Percentiles rank a stretch among this genome's conserved stretches.
These are phyloP conservation scores for Myotis yumanensis DNA, from an alignment of 2,113 vertebrate genomes.

Conservation along the genomic window DNA sequence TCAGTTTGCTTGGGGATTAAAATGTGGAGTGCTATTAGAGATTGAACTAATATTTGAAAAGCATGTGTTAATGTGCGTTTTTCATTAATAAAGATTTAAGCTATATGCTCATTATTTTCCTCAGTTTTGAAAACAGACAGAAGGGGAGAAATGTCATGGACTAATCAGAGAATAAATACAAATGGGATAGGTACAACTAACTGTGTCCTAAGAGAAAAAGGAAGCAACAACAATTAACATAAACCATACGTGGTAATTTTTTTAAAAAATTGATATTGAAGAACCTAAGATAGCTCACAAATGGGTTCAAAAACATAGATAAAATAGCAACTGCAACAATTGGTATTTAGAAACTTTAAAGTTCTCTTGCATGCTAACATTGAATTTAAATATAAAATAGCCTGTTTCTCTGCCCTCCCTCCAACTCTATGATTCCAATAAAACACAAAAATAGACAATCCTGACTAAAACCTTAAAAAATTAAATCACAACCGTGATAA, in stretches of 20 bases:
- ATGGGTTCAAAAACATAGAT: rapidly evolving
- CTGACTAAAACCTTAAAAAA: too few relatives aligned
- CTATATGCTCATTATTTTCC: not conserved
- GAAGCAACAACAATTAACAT: not conserved
- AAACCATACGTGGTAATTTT: not conserved
- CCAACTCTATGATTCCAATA: not conserved
- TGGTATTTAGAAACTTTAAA: not conserved
- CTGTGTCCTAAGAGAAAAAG: not conserved
- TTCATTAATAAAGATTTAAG: not conserved
- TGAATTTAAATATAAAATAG: not conserved
- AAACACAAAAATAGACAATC: too few relatives aligned
- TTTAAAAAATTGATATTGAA: not conserved
- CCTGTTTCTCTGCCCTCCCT: not conserved
- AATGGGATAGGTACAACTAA: not conserved
- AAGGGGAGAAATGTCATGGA: not conserved
- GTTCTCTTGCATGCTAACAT: not conserved
- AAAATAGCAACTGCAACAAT: not conserved
- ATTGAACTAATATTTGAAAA: not conserved
- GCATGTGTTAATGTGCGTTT: not conserved
- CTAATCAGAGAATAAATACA: not conserved
- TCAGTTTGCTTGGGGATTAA: not conserved
- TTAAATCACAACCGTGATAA: too few relatives aligned
- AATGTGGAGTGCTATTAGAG: not conserved
- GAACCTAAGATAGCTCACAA: not conserved
- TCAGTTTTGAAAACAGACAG: not conserved